Base-by-base conservation (phyloP, 2,797 vertebrate genomes). In the Parambassis ranga region DNA sequence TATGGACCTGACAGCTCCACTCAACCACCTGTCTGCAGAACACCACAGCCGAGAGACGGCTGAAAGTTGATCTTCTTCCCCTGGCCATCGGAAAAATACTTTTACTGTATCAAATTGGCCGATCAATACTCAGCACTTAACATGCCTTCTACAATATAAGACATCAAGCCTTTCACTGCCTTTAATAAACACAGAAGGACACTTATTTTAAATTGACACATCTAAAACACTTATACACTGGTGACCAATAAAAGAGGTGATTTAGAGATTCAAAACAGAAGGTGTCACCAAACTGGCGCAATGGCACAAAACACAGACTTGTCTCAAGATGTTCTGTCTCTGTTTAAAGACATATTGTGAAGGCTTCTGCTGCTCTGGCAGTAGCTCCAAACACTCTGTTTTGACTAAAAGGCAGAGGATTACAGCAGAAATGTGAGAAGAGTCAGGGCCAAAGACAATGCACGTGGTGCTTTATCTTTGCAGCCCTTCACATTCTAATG, bases 261-360 rank as follows among this genome's bases (percentile, higher is more conserved):
- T n/a, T n/a, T n/a, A n/a, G n/a, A n/a, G n/a, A n/a, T n/a, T 52
- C 15, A 26, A n/a, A 55, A 66, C 58, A 76, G 71, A 71, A 64
- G 57, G 69, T 59, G 51, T 32, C 23, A 44, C 30, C 39, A 39
- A 59, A 41, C 35, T 26, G 44, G 32, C 39, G n/a, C n/a, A n/a
- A n/a, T n/a, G n/a, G n/a, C n/a, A n/a, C n/a, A n/a, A 60, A 71
- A 63, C 1, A 19, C 22, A 3, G 31, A 72, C 28, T 68, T 36
- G 47, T 59, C 52, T 73, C 5, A 5, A 53, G 50, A 74, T 71
- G n/a, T n/a, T n/a, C n/a, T n/a, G n/a, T n/a, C n/a, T 35, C 35
- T 33, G 56, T 60, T 75, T 67, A 39, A 77, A 75, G 53, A 74
- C 70, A 82, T 80, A 73, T 79, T 84, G 70, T 11, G 27, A 43